phyloP scores from a whole-genome alignment of 2,113 vertebrate species.

The Gymnogyps californianus region DNA sequence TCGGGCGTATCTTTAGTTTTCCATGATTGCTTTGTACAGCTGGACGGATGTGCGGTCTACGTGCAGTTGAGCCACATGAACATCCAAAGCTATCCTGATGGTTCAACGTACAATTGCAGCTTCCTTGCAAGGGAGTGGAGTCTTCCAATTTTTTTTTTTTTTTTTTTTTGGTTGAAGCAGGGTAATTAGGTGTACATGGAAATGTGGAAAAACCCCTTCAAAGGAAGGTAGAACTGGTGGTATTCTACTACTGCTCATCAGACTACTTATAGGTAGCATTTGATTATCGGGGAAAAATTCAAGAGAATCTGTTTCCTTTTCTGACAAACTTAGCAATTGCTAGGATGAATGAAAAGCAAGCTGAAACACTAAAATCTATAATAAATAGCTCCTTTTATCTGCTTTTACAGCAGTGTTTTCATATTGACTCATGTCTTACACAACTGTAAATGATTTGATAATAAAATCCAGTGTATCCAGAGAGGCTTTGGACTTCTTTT shows the following conservation, averaged over 20 bases:
- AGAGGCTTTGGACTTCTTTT: background rate
- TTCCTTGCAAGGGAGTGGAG: background rate
- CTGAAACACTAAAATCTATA: background rate
- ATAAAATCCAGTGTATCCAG: background rate
- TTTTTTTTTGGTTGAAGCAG: background rate
- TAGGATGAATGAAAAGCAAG: background rate
- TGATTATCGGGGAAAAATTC: background rate
- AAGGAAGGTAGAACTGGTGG: background rate
- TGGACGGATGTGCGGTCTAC: background rate
- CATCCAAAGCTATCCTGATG: background rate
- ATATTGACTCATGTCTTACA: background rate
- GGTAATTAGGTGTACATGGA: background rate
- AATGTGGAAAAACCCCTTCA: background rate
- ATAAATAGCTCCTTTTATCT: background rate
- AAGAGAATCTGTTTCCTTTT: background rate
- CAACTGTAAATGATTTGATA: background rate
- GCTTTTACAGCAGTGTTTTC: background rate
- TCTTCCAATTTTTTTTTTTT: background rate
- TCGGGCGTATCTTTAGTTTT: conserved; percentile 17
- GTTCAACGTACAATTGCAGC: background rate
- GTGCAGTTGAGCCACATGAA: background rate
- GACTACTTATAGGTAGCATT: background rate
- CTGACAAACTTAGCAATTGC: background rate
- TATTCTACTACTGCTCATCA: background rate
- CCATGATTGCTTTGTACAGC: conserved; percentile 16